These are phyloP conservation scores for Corythucha ciliata DNA, from an alignment of 2,888 invertebrate species.

Conservation along the genomic window DNA sequence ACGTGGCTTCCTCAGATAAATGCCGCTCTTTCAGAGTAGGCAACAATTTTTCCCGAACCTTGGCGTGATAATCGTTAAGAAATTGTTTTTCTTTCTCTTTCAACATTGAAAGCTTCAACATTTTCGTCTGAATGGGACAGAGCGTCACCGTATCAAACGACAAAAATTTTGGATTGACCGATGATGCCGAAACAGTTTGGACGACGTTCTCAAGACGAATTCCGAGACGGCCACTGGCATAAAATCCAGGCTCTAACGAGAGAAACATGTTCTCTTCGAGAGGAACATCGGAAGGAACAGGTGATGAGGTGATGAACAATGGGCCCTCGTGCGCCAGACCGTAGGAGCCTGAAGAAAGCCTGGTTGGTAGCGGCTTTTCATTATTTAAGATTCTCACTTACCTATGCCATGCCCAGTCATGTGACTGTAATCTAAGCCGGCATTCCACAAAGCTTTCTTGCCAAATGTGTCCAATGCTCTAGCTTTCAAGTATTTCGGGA, in stretches of 20 bases:
- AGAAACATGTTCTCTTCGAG: conserved; percentile 70
- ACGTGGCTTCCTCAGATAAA: conserved; percentile 10
- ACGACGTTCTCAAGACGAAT: conserved; percentile 84
- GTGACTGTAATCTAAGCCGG: conserved; percentile 85
- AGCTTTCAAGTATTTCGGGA: conserved; percentile 63
- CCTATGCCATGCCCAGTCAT: conserved; percentile 95
- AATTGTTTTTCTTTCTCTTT: conserved; percentile 12
- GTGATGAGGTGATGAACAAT: conserved; percentile 63
- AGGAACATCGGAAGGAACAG: conserved; percentile 65
- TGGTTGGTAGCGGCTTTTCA: no score
- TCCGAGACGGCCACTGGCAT: conserved; percentile 80
- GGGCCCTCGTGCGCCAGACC: conserved; percentile 91
- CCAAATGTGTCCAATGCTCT: conserved; percentile 64
- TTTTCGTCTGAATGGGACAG: conserved; percentile 70
- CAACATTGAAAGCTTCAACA: conserved; percentile 46
- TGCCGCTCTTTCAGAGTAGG: conserved; percentile 8
- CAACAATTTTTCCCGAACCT: conserved; percentile 15
- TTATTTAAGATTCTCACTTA: conserved; percentile 37
- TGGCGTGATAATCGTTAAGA: conserved; percentile 13
- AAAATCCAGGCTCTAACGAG: conserved; percentile 86
- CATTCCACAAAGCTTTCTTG: conserved; percentile 71
- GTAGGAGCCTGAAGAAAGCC: conserved; percentile 57
- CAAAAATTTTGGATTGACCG: conserved; percentile 60
- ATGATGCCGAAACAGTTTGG: conserved; percentile 53
- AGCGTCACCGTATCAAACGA: conserved; percentile 78